Evolutionary conservation across 2,888 invertebrate species (phyloP).

Genomic region (Archaeoteleia sp.): DNA sequence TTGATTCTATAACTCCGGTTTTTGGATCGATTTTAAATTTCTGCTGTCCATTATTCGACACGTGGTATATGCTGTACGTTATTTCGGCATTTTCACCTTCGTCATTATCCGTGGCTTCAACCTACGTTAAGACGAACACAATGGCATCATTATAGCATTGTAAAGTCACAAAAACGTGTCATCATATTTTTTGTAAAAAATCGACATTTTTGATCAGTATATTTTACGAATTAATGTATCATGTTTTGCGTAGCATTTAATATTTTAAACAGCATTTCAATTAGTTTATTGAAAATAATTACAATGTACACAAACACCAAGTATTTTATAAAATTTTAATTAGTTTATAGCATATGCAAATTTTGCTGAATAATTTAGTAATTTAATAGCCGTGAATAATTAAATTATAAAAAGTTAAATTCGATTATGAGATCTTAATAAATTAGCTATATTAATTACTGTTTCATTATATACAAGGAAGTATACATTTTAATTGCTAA

Average conservation of each 20-base stretch:
- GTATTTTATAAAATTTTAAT: no score
- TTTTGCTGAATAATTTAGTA: not conserved
- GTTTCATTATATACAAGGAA: no score
- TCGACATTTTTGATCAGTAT: not conserved
- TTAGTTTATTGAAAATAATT: no score
- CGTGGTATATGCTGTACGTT: slow-evolving; percentile 90
- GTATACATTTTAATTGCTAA: no score
- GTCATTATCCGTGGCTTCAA: slow-evolving; percentile 90
- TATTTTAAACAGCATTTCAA: no score
- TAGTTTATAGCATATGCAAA: no score
- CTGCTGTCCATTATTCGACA: slow-evolving; percentile 91
- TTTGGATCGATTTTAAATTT: slow-evolving; percentile 89
- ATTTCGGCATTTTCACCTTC: slow-evolving; percentile 89
- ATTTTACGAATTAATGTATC: not conserved
- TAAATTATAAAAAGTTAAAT: not conserved
- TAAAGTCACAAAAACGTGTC: not conserved
- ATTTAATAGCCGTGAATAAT: not conserved
- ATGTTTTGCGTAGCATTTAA: no score
- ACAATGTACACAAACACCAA: no score
- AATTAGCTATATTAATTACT: no score
- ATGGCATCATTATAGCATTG: no score
- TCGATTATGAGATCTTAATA: no score
- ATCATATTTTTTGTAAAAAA: not conserved
- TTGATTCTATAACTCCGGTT: slow-evolving; percentile 86
- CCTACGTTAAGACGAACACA: slow-evolving; percentile 72